A percentile compares a stretch with the other conserved stretches of the same genome.
These are phyloP conservation scores for Asbolus verrucosus DNA, from an alignment of 1,140 invertebrate species.

Conservation along the genomic window DNA sequence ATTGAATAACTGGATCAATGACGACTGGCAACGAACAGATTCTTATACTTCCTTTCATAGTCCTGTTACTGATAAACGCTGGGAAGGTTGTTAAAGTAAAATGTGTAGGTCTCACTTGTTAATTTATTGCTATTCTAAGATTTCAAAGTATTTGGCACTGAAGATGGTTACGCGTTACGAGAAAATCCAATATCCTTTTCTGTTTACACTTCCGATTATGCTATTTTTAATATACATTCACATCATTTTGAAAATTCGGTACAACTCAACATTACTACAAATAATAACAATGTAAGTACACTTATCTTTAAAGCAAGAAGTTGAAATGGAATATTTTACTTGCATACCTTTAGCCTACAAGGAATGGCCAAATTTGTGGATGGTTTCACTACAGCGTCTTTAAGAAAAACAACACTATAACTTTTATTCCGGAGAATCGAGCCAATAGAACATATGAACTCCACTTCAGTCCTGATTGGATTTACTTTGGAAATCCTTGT, in stretches of 20 bases:
- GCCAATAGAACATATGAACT: background rate
- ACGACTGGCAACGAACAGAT: background rate
- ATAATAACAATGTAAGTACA: too few relatives aligned
- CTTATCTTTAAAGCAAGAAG: too few relatives aligned
- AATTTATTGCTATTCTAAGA: background rate
- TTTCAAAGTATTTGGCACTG: background rate
- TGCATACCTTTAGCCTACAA: too few relatives aligned
- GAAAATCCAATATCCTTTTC: background rate
- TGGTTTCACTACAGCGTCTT: background rate
- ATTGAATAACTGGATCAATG: background rate
- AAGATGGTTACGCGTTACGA: background rate
- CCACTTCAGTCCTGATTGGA: background rate
- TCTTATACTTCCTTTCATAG: background rate
- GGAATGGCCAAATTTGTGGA: too few relatives aligned
- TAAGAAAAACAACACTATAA: background rate
- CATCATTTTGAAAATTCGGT: too few relatives aligned
- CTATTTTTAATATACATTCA: background rate
- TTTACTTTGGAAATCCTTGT: background rate
- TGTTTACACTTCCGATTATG: background rate
- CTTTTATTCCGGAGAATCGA: background rate
- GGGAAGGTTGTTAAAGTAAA: background rate
- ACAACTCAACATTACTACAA: too few relatives aligned
- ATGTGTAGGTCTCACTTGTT: too few relatives aligned
- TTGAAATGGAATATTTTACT: too few relatives aligned
- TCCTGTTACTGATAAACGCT: background rate